Conservation (phyloP, 1,140 invertebrate species). For the Formica selysi region DNA sequence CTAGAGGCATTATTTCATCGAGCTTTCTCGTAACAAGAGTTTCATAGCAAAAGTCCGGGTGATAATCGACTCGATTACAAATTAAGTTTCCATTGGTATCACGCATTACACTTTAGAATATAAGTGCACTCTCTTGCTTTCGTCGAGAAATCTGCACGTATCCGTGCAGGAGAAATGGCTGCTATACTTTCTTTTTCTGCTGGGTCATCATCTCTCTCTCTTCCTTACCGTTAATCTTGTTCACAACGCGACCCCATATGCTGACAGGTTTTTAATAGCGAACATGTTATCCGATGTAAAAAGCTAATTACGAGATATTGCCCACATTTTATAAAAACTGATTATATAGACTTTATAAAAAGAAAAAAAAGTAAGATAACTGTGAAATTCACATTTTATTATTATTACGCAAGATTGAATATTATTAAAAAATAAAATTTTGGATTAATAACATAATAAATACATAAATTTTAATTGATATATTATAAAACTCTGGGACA, state of each 20-base stretch:
- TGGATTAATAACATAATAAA: neutral
- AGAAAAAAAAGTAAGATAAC: neutral
- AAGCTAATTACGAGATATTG: conserved; percentile 50
- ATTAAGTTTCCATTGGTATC: conserved; percentile 67
- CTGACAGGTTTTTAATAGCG: conserved; percentile 55
- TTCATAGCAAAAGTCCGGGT: conserved; percentile 24
- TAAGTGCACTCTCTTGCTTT: conserved; percentile 62
- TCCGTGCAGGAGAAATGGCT: conserved; percentile 46
- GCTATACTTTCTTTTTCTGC: conserved; percentile 61
- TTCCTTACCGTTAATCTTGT: conserved; percentile 33
- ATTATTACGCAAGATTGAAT: neutral
- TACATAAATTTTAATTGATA: neutral
- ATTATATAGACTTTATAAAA: neutral
- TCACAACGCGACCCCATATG: conserved; percentile 19
- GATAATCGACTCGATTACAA: conserved; percentile 64
- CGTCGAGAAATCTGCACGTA: conserved; percentile 65
- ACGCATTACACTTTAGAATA: conserved; percentile 53
- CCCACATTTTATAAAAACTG: conserved; percentile 11
- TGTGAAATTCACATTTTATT: neutral
- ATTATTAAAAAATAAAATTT: neutral
- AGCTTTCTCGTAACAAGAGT: conserved; percentile 35
- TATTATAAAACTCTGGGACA: neutral
- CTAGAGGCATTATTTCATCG: neutral
- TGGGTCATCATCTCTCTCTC: conserved; percentile 48
- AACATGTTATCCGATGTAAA: conserved; percentile 25